These are phyloP conservation scores for Drosophila kambysellisi DNA, from an alignment of 2,888 invertebrate species.

Conservation along the genomic window DNA sequence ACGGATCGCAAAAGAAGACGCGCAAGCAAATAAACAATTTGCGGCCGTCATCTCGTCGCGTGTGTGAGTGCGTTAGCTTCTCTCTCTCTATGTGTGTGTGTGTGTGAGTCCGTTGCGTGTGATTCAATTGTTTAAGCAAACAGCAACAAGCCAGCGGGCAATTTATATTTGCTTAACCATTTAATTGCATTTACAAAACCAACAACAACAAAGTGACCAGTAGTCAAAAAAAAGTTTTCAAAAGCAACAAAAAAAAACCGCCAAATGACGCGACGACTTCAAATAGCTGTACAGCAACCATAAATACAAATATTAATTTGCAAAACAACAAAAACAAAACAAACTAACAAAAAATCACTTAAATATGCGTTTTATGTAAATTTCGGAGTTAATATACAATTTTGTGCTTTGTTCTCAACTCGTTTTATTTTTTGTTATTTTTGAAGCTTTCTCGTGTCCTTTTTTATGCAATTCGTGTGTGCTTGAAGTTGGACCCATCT, in stretches of 20 bases:
- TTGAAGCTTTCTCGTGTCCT: conserved; percentile 41
- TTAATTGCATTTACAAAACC: conserved; percentile 44
- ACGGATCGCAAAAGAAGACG: conserved; percentile 47
- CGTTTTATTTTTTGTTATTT: conserved; percentile 18
- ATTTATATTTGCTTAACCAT: conserved; percentile 39
- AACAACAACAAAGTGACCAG: conserved; percentile 6
- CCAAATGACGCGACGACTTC: conserved; percentile 22
- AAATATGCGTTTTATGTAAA: conserved; percentile 27
- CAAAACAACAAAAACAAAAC: neutral
- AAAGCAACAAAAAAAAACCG: conserved; percentile 15
- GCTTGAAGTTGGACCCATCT: conserved; percentile 13
- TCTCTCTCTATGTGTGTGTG: conserved; percentile 7
- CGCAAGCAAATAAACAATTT: conserved; percentile 58
- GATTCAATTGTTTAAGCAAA: conserved; percentile 68
- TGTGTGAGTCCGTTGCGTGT: conserved; percentile 47
- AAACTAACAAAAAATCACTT: conserved; percentile 9
- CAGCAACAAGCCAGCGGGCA: conserved; percentile 34
- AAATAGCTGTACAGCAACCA: conserved; percentile 9
- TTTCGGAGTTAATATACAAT: conserved; percentile 15
- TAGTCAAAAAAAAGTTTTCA: conserved; percentile 9
- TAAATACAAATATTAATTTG: conserved; percentile 10
- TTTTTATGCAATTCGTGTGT: conserved; percentile 19
- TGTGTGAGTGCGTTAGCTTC: conserved; percentile 21
- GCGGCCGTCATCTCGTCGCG: conserved; percentile 51
- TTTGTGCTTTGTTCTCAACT: conserved; percentile 18